Evolutionary conservation across 2,797 vertebrate genomes (phyloP), one percentile per base, ranked within the genome.

Genomic region (Oreonectes daqikongensis): DNA sequence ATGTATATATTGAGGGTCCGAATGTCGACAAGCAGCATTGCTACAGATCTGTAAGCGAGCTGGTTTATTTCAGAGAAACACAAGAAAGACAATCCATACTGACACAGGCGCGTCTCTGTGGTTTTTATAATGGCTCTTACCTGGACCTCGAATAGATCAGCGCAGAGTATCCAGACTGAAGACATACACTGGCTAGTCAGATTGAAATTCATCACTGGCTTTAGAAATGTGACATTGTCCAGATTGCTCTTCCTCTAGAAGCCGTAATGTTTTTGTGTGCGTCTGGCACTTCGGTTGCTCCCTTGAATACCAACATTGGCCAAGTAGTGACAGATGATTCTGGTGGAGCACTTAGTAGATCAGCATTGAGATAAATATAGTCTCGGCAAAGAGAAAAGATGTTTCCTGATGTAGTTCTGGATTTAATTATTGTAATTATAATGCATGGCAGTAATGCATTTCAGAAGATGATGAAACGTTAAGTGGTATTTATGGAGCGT

Each of bases 351-450:
- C 57, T 52, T 38, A 52, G 32, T 50, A 68, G 7, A 26, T 32
- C 42, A 24, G 53, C 22, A 14, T 17, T 11, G 57, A 71, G 53
- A 68, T 68, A 72, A 66, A 68, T 53, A 28, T 53, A 68, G 60
- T 66, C 20, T 28, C 70, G 66, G 60, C 40, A 1, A 53, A 26
- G 38, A 52, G 50, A n/a, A 32, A 60, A 61, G 48, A 72, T 11
- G 40, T 52, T 50, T 65, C 64, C 50, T 35, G 72, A 80, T 75
- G 70, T 81, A 78, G 74, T 83, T 72, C 69, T 59, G 75, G 72
- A 81, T 85, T 64, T 78, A 80, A 82, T 83, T 79, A 76, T 75
- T 48, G 70, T 82, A 73, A 85, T 85, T 85, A 80, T 71, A 79
- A 74, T 80, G 72, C 75, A 74, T 68, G 75, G 73, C 80, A 65